These are phyloP conservation scores for Trichomycterus rosablanca DNA, from an alignment of 2,113 vertebrate genomes.

Conservation along the genomic window DNA sequence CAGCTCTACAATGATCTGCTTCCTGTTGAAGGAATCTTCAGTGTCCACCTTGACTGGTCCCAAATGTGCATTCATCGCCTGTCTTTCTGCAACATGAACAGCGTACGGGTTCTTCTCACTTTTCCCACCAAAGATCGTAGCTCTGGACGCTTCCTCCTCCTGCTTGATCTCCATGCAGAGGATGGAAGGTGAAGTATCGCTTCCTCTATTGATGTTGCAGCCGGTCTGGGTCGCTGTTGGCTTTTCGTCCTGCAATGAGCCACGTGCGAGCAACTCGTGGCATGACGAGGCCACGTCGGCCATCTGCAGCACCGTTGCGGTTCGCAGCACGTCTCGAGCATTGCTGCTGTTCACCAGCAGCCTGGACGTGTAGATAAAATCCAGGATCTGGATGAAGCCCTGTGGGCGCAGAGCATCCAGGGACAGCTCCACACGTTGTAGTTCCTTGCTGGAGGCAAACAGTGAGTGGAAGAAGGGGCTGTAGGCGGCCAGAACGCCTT, in stretches of 20 bases:
- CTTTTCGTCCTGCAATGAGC: slow-evolving; percentile 68
- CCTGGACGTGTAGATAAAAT: slow-evolving; percentile 87
- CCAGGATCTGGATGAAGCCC: slow-evolving; percentile 83
- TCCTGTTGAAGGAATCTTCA: slow-evolving; percentile 62
- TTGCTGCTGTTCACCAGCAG: slow-evolving; percentile 79
- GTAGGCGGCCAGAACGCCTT: slow-evolving; percentile 81
- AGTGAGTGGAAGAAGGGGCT: slow-evolving; percentile 87
- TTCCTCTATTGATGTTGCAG: slow-evolving; percentile 5
- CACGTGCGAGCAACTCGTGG: slow-evolving; percentile 75
- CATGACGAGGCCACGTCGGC: slow-evolving; percentile 77
- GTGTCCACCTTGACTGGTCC: slow-evolving; percentile 65
- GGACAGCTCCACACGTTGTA: slow-evolving; percentile 81
- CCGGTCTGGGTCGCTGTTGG: slow-evolving; percentile 41
- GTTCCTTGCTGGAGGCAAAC: slow-evolving; percentile 84
- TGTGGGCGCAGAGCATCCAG: slow-evolving; percentile 75
- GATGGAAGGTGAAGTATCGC: not conserved
- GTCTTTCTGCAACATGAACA: slow-evolving; percentile 68
- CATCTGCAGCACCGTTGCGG: slow-evolving; percentile 80
- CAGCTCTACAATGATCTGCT: slow-evolving; percentile 85
- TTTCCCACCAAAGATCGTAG: slow-evolving; percentile 76
- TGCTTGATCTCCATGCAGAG: slow-evolving; percentile 38
- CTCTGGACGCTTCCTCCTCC: slow-evolving; percentile 58
- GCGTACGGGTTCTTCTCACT: slow-evolving; percentile 68
- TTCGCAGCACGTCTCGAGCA: slow-evolving; percentile 78
- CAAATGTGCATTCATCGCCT: slow-evolving; percentile 21